These are phyloP conservation scores for Orchesella cincta DNA, from an alignment of 1,140 invertebrate genomes.

Conservation along the genomic window DNA sequence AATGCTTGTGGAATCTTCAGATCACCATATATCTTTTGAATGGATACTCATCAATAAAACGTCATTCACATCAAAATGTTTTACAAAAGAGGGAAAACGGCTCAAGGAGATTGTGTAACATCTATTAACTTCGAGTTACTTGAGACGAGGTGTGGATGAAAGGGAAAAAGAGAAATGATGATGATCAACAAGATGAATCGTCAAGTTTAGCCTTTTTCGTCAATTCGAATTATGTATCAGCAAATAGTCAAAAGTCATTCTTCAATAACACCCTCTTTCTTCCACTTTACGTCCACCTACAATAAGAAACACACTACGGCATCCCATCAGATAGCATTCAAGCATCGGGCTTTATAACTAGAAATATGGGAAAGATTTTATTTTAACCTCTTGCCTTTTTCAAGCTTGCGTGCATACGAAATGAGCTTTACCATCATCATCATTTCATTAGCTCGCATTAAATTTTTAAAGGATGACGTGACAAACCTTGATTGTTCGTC, in stretches of 20 bases:
- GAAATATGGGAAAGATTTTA: too few species aligned
- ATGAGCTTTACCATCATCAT: too few species aligned
- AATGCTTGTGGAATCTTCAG: too few species aligned
- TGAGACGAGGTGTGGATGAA: background rate
- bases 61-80: background rate
- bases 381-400: too few species aligned
- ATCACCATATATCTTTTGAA: background rate
- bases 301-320: too few species aligned
- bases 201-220: background rate
- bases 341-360: too few species aligned
- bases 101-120: background rate
- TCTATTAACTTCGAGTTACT: background rate
- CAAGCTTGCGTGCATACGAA: too few species aligned
- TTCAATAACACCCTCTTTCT: background rate
- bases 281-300: too few species aligned
- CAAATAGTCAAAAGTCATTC: background rate
- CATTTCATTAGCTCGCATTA: background rate
- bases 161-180: background rate
- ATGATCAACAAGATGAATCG: background rate
- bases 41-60: background rate
- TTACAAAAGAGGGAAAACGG: background rate
- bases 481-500: background rate
- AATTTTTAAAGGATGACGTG: background rate
- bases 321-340: too few species aligned
- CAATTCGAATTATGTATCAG: background rate